These are phyloP conservation scores for Drosophila colorata DNA, from an alignment of 2,888 invertebrate species.

Conservation along the genomic window DNA sequence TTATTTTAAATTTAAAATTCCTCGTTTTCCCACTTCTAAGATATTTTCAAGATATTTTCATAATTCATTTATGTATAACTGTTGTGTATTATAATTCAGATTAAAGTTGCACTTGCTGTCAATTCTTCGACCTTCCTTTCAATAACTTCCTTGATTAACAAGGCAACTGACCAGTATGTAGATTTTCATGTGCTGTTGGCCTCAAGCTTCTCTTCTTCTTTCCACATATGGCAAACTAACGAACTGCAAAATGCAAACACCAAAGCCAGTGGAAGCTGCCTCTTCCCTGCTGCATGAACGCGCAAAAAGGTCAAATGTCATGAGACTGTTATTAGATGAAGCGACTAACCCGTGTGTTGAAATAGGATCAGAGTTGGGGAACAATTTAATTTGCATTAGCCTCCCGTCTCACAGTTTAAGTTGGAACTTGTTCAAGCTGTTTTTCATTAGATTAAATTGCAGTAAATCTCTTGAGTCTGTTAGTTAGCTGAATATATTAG, in stretches of 20 bases:
- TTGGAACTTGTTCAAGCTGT: not conserved
- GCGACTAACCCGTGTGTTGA: too few species aligned
- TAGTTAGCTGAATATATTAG: slow-evolving; percentile 22
- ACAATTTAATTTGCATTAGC: slow-evolving; percentile 3
- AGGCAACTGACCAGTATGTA: slow-evolving; percentile 13
- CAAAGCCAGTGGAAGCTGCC: not conserved
- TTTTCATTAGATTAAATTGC: slow-evolving; percentile 11
- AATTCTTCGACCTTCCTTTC: too few species aligned
- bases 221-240: slow-evolving; percentile 7
- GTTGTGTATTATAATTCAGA: too few species aligned
- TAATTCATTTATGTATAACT: too few species aligned
- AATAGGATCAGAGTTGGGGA: too few species aligned
- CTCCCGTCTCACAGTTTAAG: not conserved
- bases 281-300: slow-evolving; percentile 1
- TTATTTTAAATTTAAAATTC: too few species aligned
- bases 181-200: slow-evolving; percentile 7
- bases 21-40: too few species aligned
- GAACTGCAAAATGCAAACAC: slow-evolving; percentile 2
- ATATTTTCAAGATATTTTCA: not conserved
- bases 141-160: too few species aligned
- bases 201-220: not conserved
- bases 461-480: slow-evolving; percentile 28
- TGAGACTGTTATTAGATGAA: not conserved
- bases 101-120: too few species aligned
- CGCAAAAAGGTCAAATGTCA: not conserved